Conservation (phyloP, 2,888 invertebrate species). For the Rotaria socialis region DNA sequence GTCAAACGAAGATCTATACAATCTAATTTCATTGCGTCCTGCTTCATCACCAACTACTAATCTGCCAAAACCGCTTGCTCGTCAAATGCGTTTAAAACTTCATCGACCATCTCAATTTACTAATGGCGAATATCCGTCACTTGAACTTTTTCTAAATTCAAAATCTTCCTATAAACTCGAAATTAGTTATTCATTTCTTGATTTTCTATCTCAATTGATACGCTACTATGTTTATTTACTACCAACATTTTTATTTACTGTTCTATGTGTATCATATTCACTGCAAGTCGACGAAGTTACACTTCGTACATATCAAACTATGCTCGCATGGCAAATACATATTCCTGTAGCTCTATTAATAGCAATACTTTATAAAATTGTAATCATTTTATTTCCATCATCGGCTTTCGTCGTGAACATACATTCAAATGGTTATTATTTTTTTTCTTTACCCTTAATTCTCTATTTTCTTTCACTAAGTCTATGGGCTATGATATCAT, state of each 20-base stretch:
- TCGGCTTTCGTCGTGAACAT: neutral
- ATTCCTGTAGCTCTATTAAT: neutral
- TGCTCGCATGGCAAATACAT: conserved; percentile 28
- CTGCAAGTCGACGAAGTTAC: neutral
- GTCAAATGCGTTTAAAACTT: conserved; percentile 34
- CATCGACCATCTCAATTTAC: neutral
- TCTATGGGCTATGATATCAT: neutral
- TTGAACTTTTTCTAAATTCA: conserved; percentile 11
- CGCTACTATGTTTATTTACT: conserved; percentile 8
- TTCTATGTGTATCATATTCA: conserved; percentile 25
- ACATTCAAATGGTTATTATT: conserved; percentile 21
- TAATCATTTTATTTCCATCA: neutral
- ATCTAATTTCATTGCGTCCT: neutral
- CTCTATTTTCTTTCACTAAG: neutral
- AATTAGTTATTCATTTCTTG: conserved; percentile 13
- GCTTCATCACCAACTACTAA: neutral
- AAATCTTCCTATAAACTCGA: neutral
- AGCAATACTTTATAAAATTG: neutral
- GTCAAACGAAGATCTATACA: conserved; percentile 22
- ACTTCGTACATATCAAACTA: neutral
- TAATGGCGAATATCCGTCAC: neutral
- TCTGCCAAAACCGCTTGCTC: neutral
- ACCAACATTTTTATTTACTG: conserved; percentile 19
- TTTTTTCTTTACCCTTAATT: neutral
- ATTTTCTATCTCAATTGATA: neutral